Evolutionary conservation across 1,140 invertebrate species (phyloP), one percentile per base, ranked within the genome.

Genomic region (Daktulosphaira vitifoliae): DNA sequence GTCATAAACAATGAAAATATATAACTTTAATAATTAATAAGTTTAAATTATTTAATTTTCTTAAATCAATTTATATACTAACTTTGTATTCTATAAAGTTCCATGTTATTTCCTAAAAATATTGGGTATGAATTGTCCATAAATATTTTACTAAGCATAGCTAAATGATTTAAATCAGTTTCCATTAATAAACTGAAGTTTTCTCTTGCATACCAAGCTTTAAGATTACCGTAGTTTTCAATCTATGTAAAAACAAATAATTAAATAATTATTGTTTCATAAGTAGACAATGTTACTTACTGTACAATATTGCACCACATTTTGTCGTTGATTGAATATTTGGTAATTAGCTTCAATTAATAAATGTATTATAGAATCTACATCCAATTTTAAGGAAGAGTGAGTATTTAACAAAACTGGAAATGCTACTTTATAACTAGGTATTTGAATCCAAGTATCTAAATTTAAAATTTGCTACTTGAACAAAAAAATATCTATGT

Each of bases 21-120:
- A n/a, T n/a, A n/a, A n/a, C n/a, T n/a, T n/a, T n/a, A n/a, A n/a
- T n/a, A n/a, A n/a, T n/a, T n/a, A n/a, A n/a, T n/a, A n/a, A n/a
- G n/a, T n/a, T n/a, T n/a, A n/a, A n/a, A n/a, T n/a, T n/a, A n/a
- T n/a, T n/a, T n/a, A n/a, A n/a, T n/a, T 33, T 5, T 33, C 29
- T 33, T 5, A 33, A 33, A 5, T 11, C 29, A 20, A 48, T 26
- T 49, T 18, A 38, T n/a, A 56, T 66, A 78, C 79, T 79, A 78
- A 86, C 84, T 82, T 78, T 84, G 79, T 71, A 86, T 78, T 70
- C 81, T 78, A 33, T 81, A 74, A 9, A 86, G 72, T 69, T 79
- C 75, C 68, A 86, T 74, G 62, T 81, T 78, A 74, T 84, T 82
- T 71, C 85, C 84, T 66, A 86, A 80, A 70, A 74, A 77, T 42